Conservation (phyloP, 2,888 invertebrate genomes). For the Tineola bisselliella region DNA sequence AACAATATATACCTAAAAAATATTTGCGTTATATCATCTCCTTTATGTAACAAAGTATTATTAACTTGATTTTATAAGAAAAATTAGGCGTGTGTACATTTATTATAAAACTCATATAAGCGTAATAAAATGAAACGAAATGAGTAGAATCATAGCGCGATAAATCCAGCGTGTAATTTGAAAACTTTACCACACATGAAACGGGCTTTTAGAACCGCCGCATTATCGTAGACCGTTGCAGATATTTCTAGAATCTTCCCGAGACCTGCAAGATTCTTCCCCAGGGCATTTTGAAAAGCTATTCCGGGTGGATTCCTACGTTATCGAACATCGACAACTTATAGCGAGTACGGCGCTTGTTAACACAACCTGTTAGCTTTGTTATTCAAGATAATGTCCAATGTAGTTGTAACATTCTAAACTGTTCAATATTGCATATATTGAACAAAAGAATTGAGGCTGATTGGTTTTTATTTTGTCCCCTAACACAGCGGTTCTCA, state of each 20-base stretch:
- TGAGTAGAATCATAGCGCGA: no score
- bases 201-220: neutral
- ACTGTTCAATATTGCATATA: neutral
- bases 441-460: no score
- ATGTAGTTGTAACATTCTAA: neutral
- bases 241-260: neutral
- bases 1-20: no score
- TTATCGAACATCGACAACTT: conserved; percentile 1
- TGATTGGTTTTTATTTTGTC: no score
- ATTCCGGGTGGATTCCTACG: neutral
- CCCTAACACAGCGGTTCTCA: no score
- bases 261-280: neutral
- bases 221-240: neutral
- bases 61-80: no score
- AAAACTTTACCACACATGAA: neutral
- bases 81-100: no score
- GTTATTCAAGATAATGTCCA: neutral
- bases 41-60: no score
- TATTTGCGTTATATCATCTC: no score
- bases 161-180: no score
- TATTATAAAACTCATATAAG: no score
- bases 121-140: no score
- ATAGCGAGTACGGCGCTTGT: neutral
- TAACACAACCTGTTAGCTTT: neutral
- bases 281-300: neutral